phyloP scores from a whole-genome alignment of 2,113 vertebrate species.

The Ptychochromis oligacanthus region DNA sequence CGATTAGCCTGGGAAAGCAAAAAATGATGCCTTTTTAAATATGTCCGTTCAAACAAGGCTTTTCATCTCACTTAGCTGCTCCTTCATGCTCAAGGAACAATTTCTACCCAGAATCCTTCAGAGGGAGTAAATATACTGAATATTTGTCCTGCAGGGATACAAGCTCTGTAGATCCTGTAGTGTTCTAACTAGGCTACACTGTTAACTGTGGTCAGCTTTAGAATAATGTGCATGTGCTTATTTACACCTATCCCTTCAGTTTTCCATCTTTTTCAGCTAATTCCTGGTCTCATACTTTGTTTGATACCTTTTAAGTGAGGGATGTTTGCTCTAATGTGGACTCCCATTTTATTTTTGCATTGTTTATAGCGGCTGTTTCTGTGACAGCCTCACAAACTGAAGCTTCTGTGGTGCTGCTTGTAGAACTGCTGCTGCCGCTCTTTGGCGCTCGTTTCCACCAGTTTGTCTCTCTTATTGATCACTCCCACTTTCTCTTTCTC shows the following conservation, averaged over 20 bases:
- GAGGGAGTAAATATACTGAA: slow-evolving; percentile 21
- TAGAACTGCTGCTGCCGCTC: slow-evolving; percentile 71
- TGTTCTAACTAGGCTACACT: slow-evolving; percentile 26
- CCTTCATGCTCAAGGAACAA: slow-evolving; percentile 51
- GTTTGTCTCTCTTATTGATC: slow-evolving; percentile 41
- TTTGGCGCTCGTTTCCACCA: slow-evolving; percentile 34
- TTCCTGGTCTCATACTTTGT: background rate
- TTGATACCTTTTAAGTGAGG: background rate
- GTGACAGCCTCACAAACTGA: slow-evolving; percentile 80
- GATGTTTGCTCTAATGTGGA: background rate
- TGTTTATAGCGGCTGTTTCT: background rate
- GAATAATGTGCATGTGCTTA: slow-evolving; percentile 42
- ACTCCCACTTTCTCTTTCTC: slow-evolving; percentile 47
- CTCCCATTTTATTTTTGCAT: background rate
- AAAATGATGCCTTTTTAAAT: slow-evolving; percentile 17
- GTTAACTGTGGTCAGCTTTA: slow-evolving; percentile 13
- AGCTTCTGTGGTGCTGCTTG: slow-evolving; percentile 87
- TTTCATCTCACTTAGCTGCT: slow-evolving; percentile 23
- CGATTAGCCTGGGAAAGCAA: slow-evolving; percentile 9
- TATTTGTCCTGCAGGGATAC: slow-evolving; percentile 19
- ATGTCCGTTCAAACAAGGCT: background rate
- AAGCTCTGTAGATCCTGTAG: slow-evolving; percentile 24
- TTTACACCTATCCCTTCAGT: slow-evolving; percentile 25
- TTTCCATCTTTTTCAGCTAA: background rate
- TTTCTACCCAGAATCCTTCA: slow-evolving; percentile 33